Evolutionary conservation across 2,797 vertebrate genomes (phyloP).

Genomic region (Leucoraja ocellata): DNA sequence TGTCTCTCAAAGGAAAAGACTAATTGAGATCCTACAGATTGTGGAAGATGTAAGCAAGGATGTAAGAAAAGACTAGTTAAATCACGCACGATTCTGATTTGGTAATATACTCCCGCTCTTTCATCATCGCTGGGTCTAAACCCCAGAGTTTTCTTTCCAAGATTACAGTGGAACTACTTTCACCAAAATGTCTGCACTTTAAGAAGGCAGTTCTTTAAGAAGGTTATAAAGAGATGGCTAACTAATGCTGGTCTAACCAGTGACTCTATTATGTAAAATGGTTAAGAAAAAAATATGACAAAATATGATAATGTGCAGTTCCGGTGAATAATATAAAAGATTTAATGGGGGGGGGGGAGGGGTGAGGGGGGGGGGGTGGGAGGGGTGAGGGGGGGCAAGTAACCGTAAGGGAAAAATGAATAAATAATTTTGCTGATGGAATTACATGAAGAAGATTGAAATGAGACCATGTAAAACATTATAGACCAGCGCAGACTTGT

Average conservation of each 20-base stretch:
- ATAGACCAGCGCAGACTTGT: not conserved
- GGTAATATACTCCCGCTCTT: no score
- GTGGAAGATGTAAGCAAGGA: not conserved
- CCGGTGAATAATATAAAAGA: not conserved
- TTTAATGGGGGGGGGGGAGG: no score
- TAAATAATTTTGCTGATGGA: not conserved
- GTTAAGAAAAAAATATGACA: not conserved
- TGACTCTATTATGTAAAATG: not conserved
- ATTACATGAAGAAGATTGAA: not conserved
- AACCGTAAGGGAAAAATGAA: not conserved
- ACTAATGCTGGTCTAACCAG: no score
- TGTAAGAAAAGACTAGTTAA: not conserved
- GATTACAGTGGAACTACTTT: no score
- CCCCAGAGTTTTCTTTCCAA: no score
- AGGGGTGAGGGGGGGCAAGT: no score
- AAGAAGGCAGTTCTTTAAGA: no score
- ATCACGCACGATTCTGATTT: no score
- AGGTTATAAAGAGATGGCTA: no score
- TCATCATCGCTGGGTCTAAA: no score
- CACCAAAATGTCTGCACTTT: no score
- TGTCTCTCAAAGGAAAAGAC: not conserved
- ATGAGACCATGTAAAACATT: not conserved
- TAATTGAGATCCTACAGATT: not conserved
- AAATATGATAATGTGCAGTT: not conserved
- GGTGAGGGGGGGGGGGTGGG: no score